These are phyloP conservation scores for Peromyscus aztecus DNA, from an alignment of 2,797 vertebrate genomes.

Conservation along the genomic window DNA sequence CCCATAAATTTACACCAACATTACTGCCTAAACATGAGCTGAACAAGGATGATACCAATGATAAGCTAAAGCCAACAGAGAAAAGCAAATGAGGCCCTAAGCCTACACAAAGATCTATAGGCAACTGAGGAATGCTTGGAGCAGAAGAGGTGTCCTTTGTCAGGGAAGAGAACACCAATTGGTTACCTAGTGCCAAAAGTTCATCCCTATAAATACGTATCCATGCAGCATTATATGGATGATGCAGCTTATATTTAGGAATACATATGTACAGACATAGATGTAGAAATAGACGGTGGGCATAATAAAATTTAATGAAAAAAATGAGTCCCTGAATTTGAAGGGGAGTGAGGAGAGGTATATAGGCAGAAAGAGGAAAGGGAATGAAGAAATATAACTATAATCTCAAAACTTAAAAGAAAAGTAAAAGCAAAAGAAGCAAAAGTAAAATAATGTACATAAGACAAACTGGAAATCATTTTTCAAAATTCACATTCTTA, in stretches of 20 bases:
- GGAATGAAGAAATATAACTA: not conserved
- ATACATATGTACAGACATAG: not conserved
- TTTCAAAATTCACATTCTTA: not conserved
- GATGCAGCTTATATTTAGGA: not conserved
- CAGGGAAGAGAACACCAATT: not conserved
- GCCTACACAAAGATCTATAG: not conserved
- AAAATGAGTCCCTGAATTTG: not conserved
- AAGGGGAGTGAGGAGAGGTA: not conserved
- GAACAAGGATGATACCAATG: not conserved
- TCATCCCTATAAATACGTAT: not conserved
- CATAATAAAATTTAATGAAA: not conserved
- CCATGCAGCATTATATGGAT: not conserved
- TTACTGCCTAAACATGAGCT: not conserved
- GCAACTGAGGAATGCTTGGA: not conserved
- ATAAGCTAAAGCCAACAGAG: not conserved
- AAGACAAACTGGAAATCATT: not conserved
- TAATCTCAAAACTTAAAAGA: not conserved
- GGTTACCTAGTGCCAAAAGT: not conserved
- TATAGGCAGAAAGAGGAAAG: not conserved
- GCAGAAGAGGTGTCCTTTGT: not conserved
- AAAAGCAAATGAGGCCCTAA: not conserved
- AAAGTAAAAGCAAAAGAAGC: not conserved
- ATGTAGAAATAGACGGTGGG: not conserved
- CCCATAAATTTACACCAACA: not conserved
- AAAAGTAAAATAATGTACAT: not conserved